Evolutionary conservation across 2,113 vertebrate species (phyloP).

Genomic region (Terrapene triunguis): DNA sequence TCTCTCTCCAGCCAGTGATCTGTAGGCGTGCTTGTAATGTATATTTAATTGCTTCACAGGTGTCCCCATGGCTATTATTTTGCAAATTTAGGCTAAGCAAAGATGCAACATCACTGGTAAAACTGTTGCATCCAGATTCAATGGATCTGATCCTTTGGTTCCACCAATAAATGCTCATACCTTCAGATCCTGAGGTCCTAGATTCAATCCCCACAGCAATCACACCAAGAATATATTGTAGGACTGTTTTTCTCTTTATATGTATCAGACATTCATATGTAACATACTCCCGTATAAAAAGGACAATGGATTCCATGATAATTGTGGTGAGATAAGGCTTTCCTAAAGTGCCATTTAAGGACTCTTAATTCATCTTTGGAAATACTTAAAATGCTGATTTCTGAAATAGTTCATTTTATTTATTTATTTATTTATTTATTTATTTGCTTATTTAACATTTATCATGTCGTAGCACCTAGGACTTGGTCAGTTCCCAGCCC

Average conservation of each 20-base stretch:
- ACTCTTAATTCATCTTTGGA: background rate
- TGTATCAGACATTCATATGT: background rate
- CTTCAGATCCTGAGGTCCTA: background rate
- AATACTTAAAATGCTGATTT: background rate
- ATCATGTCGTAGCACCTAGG: background rate
- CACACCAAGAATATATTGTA: background rate
- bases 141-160: background rate
- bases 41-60: background rate
- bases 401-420: background rate
- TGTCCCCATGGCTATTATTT: background rate
- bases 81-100: background rate
- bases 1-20: background rate
- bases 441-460: background rate
- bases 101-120: background rate
- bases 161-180: background rate
- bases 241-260: background rate
- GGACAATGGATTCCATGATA: accelerated
- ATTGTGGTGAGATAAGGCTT: accelerated
- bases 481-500: background rate
- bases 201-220: background rate
- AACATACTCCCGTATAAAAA: background rate
- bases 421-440: background rate
- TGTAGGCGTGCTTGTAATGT: background rate
- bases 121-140: background rate
- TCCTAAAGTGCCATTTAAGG: background rate